Percentiles rank a stretch among this genome's conserved stretches.
Conservation (phyloP, 53 echinoderm and acorn worm species). For the Paracentrotus lividus region DNA sequence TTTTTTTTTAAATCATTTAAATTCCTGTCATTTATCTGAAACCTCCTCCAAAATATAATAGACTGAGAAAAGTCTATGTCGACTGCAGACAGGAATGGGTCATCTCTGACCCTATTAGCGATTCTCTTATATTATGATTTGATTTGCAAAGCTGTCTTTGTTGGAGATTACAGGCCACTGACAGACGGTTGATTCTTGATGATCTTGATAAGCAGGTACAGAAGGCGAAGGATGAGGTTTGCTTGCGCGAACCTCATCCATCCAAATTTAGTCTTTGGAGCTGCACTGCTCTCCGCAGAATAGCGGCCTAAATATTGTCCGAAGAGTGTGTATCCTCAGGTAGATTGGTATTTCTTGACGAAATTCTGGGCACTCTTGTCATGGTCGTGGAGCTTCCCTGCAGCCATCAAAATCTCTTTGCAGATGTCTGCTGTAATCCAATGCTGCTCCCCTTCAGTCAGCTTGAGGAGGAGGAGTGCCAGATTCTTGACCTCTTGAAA, state of each 20-base stretch:
- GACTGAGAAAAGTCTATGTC: no score
- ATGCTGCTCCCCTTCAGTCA: constrained; percentile 37
- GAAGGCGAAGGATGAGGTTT: constrained; percentile 64
- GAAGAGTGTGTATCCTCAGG: constrained; percentile 75
- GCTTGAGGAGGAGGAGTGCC: constrained; percentile 52
- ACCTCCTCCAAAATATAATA: no score
- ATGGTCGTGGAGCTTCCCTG: constrained; percentile 66
- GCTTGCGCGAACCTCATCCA: constrained; percentile 82
- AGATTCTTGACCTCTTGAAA: constrained; percentile 58
- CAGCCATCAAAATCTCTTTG: constrained; percentile 56
- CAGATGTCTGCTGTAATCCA: constrained; percentile 60
- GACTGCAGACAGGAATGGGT: constrained; percentile 55
- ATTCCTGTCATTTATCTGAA: no score
- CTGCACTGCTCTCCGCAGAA: constrained; percentile 64
- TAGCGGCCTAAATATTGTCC: constrained; percentile 61
- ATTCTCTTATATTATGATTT: constrained; percentile 70
- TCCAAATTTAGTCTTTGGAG: constrained; percentile 78
- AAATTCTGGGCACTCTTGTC: constrained; percentile 67
- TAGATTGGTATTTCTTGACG: constrained; percentile 72
- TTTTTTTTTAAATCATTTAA: no score
- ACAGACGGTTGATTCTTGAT: constrained; percentile 61
- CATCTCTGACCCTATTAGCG: constrained; percentile 70
- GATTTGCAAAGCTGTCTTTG: constrained; percentile 51
- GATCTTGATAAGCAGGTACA: constrained; percentile 72
- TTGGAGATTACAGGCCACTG: constrained; percentile 61